A percentile compares a stretch with the other conserved stretches of the same genome.
These are phyloP conservation scores for Campylomormyrus tamandua DNA, from an alignment of 2,113 vertebrate species.

Conservation along the genomic window DNA sequence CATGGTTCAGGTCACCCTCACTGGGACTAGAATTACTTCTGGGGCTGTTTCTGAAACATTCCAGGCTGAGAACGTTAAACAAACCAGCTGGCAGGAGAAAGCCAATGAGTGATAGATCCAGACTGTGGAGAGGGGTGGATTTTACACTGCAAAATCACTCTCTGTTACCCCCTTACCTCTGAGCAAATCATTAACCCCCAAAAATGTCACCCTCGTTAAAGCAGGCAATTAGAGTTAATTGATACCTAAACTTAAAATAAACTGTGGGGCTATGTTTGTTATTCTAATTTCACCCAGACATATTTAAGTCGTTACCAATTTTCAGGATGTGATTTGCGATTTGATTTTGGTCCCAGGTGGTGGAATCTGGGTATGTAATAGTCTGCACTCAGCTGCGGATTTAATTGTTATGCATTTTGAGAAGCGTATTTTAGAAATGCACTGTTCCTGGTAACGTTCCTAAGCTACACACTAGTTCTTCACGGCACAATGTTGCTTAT, in stretches of 20 bases:
- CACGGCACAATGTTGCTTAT: background rate
- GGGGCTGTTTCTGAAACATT: constrained; percentile 36
- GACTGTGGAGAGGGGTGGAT: constrained; percentile 27
- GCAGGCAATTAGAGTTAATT: constrained; percentile 58
- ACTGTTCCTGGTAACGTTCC: too few relatives aligned
- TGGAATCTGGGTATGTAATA: background rate
- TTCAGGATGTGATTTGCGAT: constrained; percentile 35
- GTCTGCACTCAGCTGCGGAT: background rate
- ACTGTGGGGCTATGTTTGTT: constrained; percentile 54
- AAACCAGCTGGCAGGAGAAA: constrained; percentile 23
- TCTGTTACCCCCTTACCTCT: constrained; percentile 30
- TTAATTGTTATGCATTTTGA: background rate
- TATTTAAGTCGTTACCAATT: constrained; percentile 43
- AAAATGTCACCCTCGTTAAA: constrained; percentile 62
- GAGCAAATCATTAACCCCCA: constrained; percentile 46
- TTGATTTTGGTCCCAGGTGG: constrained; percentile 11
- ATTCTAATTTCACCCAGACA: constrained; percentile 41
- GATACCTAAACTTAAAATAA: constrained; percentile 58
- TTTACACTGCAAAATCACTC: constrained; percentile 30
- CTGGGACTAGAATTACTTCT: constrained; percentile 31
- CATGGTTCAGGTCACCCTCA: constrained; percentile 20
- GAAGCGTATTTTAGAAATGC: background rate
- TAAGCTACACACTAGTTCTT: background rate
- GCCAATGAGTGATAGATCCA: constrained; percentile 3
- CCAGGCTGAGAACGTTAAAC: constrained; percentile 41